Evolutionary conservation across 2,113 vertebrate species (phyloP).

Genomic region (Urocolius indicus): DNA sequence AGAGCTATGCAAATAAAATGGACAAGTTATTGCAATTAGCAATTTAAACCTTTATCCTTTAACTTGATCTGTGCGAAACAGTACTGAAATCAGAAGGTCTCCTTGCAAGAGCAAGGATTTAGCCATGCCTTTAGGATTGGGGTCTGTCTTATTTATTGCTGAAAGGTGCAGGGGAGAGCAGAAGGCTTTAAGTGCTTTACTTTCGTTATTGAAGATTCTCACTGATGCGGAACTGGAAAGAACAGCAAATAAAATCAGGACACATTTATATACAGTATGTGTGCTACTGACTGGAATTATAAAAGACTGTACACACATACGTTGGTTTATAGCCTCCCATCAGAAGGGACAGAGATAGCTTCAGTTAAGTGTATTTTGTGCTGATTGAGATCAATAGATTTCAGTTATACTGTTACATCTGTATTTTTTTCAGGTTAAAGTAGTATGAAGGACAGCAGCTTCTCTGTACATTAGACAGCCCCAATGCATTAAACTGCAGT

Average conservation of each 20-base stretch:
- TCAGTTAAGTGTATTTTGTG: background rate
- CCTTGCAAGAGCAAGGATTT: background rate
- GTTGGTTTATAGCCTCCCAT: slow-evolving; percentile 7
- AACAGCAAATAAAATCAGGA: slow-evolving; percentile 47
- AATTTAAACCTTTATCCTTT: background rate
- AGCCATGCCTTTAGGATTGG: background rate
- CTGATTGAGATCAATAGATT: background rate
- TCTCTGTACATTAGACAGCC: background rate
- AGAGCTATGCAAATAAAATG: background rate
- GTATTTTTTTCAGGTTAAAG: background rate
- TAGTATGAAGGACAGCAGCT: background rate
- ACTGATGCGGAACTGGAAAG: slow-evolving; percentile 65
- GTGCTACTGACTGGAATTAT: slow-evolving; percentile 27
- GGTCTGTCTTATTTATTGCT: slow-evolving; percentile 19
- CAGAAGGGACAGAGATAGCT: slow-evolving; percentile 2
- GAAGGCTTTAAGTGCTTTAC: slow-evolving; percentile 27
- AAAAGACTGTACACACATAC: background rate
- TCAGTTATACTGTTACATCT: background rate
- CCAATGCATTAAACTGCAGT: background rate
- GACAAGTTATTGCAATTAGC: background rate
- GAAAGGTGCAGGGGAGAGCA: background rate
- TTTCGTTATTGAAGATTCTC: slow-evolving; percentile 37
- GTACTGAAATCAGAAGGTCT: background rate
- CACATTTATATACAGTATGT: slow-evolving; percentile 13
- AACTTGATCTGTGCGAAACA: background rate